Evolutionary conservation across 2,888 invertebrate species (phyloP).

Genomic region (Conomelus anceps): DNA sequence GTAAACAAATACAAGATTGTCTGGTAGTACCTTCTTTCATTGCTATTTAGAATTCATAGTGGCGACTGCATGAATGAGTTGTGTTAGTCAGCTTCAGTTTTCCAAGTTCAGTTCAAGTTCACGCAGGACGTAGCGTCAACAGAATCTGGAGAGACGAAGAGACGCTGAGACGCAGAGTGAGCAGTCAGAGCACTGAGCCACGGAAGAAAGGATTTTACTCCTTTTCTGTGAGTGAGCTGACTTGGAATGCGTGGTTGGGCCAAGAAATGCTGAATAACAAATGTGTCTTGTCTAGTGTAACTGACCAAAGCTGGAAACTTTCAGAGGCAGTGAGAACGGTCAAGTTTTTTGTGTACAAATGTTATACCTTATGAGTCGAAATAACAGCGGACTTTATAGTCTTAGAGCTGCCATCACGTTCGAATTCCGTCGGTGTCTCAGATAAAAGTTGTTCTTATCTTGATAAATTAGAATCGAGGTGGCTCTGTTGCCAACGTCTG

Average conservation of each 20-base stretch:
- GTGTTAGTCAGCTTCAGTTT: not conserved
- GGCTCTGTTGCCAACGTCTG: not conserved
- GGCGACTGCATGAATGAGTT: not conserved
- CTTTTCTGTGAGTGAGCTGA: too few species aligned
- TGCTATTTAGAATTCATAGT: not conserved
- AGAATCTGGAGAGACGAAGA: too few species aligned
- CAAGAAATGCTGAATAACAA: not conserved
- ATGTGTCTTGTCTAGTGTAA: not conserved
- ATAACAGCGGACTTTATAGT: not conserved
- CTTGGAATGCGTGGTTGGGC: not conserved
- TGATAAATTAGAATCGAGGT: not conserved
- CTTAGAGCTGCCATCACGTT: not conserved
- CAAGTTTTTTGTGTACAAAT: not conserved
- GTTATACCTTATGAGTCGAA: not conserved
- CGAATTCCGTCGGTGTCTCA: not conserved
- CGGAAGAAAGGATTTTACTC: not conserved
- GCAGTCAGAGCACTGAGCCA: too few species aligned
- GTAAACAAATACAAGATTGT: too few species aligned
- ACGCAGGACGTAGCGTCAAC: not conserved
- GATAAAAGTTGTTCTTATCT: not conserved
- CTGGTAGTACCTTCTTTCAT: too few species aligned
- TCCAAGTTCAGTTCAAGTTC: not conserved
- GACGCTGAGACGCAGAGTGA: too few species aligned
- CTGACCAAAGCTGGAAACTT: not conserved
- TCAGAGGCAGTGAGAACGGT: not conserved